Base-by-base conservation (phyloP, 2,113 vertebrate species). In the Ia io region DNA sequence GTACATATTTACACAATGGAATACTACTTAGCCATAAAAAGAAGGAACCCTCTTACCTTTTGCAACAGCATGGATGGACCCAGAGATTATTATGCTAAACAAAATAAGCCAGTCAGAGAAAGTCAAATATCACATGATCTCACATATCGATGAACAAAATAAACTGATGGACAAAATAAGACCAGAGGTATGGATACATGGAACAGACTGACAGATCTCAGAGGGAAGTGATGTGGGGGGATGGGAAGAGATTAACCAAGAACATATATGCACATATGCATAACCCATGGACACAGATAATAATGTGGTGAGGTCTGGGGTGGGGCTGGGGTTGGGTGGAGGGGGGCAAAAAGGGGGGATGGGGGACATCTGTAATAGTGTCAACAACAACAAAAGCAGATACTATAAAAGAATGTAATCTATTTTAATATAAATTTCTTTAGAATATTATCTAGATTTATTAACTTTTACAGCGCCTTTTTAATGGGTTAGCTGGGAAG, bases 391-490 rank as follows among this genome's bases (percentile, higher is more conserved):
- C 9, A 65, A 96, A 80, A 97, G 97, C 85, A 97, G 51, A 88
- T 84, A 20, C 23, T 40, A 73, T 59, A 79, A 25, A 82, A 69
- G 67, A 88, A 78, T 80, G 63, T 51, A 28, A 78, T 93, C 79
- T 63, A 87, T 78, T 92, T 89, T 49, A 96, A 51, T 71, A 97
- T 96, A 95, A 98, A 86, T 96, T 92, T 97, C 96, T 96, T 97
- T 97, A 97, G 90, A 97, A 96, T 78, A 97, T 95, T 97, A 82
- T 96, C 95, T 98, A 98, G 83, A 94, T 98, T 96, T 95, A 97
- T 95, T 98, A 98, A 97, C 97, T 98, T 98, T 98, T 97, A 98
- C 98, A 95, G 98, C 99, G 98, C 98, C 98, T 99, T 98, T 98
- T 97, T 97, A 98, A 94, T 91, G 90, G 96, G 97, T 98, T 97